Evolutionary conservation across 2,888 invertebrate species (phyloP), one percentile per base, ranked within the genome.

Genomic region (Heliconius ethilla): DNA sequence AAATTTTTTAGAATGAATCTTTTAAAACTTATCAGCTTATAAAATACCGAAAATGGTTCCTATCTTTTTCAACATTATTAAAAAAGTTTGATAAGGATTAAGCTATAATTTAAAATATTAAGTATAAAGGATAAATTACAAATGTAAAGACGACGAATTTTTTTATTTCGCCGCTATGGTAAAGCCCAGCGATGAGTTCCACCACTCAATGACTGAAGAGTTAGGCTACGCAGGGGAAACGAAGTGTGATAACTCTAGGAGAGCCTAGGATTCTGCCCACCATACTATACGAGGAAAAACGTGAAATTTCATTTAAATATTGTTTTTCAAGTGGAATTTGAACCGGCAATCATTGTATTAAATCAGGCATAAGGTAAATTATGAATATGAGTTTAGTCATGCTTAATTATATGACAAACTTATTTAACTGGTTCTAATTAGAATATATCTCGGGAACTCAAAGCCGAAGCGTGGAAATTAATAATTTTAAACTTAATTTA

Each of bases 401-500:
- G 74, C 62, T 78, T 67, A 78, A 62, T 76, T 72, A 59, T 11
- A 27, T 51, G 75, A 18, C 69, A 18, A 74, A 76, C 45, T 76
- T 76, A 27, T 29, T 22, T 74, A 79, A 75, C 79, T 75, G 62
- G 55, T 55, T 29, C 75, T 77, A 77, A 79, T 79, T 77, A 79
- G 77, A 51, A 66, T 73, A 75, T 75, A 75, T 75, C 63, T 27
- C n/a, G 55, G 79, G 65, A 77, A 75, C 75, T 83, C 85, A 86
- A 86, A 87, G 86, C 86, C 85, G 5, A 63, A 84, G 84, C 83
- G 85, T 87, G 86, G 86, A 87, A 89, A 90, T 91, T 90, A 89
- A 88, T 90, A 89, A 90, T 89, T 89, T 85, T 81, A 82, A 63
- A 63, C 63, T 63, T 62, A 86, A 90, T 85, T 89, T 90, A 90